Conservation (phyloP, 2,797 vertebrate species). For the Threskiornis aethiopicus region DNA sequence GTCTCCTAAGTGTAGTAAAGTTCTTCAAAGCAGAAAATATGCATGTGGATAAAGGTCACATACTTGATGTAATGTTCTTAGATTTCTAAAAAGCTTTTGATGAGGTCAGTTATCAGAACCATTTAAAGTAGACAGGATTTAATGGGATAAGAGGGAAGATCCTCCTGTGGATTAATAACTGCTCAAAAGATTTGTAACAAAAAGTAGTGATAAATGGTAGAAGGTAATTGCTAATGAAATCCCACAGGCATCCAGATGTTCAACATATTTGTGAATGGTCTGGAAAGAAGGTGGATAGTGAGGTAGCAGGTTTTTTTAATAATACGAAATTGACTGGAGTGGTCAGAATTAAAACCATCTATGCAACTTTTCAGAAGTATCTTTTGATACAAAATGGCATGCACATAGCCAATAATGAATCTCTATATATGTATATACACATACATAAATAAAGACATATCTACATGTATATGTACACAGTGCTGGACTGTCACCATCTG, state of each 20-base stretch:
- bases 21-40: slow-evolving; percentile 47
- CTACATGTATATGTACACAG: background rate
- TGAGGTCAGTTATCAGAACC: slow-evolving; percentile 37
- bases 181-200: slow-evolving; percentile 32
- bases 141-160: slow-evolving; percentile 54
- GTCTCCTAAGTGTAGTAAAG: background rate
- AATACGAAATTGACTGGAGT: background rate
- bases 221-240: slow-evolving; percentile 44
- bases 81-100: slow-evolving; percentile 63
- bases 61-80: slow-evolving; percentile 41
- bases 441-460: background rate
- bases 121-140: slow-evolving; percentile 42
- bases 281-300: background rate
- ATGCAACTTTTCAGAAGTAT: background rate
- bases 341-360: background rate
- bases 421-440: fast-evolving
- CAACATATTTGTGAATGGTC: slow-evolving; percentile 19
- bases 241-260: slow-evolving; percentile 43
- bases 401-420: background rate
- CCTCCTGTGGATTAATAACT: slow-evolving; percentile 31
- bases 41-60: slow-evolving; percentile 35
- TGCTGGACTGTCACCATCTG: background rate
- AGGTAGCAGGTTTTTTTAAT: background rate
- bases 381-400: background rate
- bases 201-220: slow-evolving; percentile 29